Evolutionary conservation across 1,140 invertebrate species (phyloP).

Genomic region (Leptinotarsa defecta): DNA sequence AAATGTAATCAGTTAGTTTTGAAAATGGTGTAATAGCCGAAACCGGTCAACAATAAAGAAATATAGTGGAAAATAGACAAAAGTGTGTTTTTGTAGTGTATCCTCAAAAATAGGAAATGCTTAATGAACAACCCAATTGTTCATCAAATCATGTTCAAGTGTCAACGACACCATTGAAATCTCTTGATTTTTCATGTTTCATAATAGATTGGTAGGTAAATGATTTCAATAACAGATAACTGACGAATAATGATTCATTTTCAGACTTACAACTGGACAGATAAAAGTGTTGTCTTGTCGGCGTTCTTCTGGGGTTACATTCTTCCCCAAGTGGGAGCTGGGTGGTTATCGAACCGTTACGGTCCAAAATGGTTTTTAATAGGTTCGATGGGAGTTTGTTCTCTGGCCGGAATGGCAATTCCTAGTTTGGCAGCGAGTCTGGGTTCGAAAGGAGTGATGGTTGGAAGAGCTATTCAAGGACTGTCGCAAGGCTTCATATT

Average conservation of each 20-base stretch:
- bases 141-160: too few relatives aligned
- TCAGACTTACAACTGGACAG: constrained; percentile 57
- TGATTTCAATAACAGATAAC: not conserved
- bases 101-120: too few relatives aligned
- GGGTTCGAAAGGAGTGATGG: constrained; percentile 66
- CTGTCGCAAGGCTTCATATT: constrained; percentile 79
- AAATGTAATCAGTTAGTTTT: too few relatives aligned
- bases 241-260: constrained; percentile 1
- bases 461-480: constrained; percentile 74
- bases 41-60: too few relatives aligned
- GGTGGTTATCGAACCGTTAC: constrained; percentile 67
- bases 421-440: constrained; percentile 56
- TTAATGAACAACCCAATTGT: too few relatives aligned
- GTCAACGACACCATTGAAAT: too few relatives aligned
- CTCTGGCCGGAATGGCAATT: constrained; percentile 60
- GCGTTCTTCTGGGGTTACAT: constrained; percentile 72
- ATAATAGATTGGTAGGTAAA: too few relatives aligned
- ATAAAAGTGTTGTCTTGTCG: constrained; percentile 63
- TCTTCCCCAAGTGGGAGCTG: constrained; percentile 67
- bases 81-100: too few relatives aligned
- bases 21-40: too few relatives aligned
- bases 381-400: constrained; percentile 60
- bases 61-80: too few relatives aligned
- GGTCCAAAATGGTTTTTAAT: constrained; percentile 67
- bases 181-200: too few relatives aligned